Evolutionary conservation across 2,113 vertebrate genomes (phyloP), one percentile per base, ranked within the genome.

Genomic region (Paratilapia polleni): DNA sequence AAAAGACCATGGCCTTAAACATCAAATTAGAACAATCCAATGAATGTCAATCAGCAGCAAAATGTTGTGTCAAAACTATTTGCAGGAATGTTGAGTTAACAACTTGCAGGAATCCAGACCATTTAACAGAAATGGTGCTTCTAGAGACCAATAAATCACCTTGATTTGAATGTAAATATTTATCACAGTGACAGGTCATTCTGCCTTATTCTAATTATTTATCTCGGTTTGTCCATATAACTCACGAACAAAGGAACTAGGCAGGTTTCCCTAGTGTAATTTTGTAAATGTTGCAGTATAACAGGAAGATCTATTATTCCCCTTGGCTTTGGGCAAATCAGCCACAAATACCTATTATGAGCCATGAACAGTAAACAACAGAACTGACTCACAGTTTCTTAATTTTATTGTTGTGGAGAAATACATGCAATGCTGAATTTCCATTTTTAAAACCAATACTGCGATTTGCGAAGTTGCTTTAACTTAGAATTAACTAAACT

Each of bases 31-130:
- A 63, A 34, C 36, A 66, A 47, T 19, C 13, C 41, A 78, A 20
- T 75, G 52, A 61, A 61, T 84, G 22, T 77, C 43, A 61, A 74
- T 86, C 74, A 73, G 38, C 24, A 38, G 43, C n/a, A 63, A 82
- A 78, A 76, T 64, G 59, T 6, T 52, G 41, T 2, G 20, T 38
- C 15, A 52, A 2, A 24, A 47, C 20, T 79, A 34, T 81, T 66
- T 81, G 56, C 82, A 77, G 10, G 43, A 24, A n/a, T 77, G 36
- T 58, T 87, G 22, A 75, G 31, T 75, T 47, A 87, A 62, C 31
- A 70, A 57, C 36, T 12, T 58, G 6, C 54, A 19, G 24, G 24
- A 41, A 70, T 79, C 26, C 70, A 83, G 5, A 20, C 19, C 9
- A 59, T 62, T 3, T 12, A 8, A 62, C 54, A 61, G 36, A 80